phyloP scores from a whole-genome alignment of 2,797 vertebrate species.

The Eurystomus glaucurus region DNA sequence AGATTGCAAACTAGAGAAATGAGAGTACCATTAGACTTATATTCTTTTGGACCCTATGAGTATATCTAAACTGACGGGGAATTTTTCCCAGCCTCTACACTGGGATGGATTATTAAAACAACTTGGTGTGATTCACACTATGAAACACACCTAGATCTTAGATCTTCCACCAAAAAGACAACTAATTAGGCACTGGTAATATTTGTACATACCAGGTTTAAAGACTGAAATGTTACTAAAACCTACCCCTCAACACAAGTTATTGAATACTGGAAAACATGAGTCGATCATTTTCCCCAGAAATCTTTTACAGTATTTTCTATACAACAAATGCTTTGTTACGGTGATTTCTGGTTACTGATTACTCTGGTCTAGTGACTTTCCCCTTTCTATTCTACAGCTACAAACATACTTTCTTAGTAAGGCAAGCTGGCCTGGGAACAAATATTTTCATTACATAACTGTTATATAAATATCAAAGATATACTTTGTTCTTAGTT shows the following conservation, averaged over 20 bases:
- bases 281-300: neutral
- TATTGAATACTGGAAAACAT: neutral
- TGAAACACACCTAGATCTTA: neutral
- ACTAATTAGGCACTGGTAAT: neutral
- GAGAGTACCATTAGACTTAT: neutral
- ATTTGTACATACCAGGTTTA: neutral
- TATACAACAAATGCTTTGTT: neutral
- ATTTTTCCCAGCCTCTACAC: neutral
- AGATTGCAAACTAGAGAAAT: neutral
- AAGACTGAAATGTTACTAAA: neutral
- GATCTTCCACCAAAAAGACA: accelerated
- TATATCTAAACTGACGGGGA: neutral
- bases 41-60: neutral
- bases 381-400: neutral
- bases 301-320: neutral
- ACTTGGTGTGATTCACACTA: neutral
- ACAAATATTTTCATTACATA: neutral
- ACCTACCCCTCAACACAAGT: neutral
- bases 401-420: neutral
- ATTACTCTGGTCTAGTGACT: neutral
- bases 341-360: neutral
- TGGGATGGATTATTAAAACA: neutral
- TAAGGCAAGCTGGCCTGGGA: neutral
- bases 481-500: neutral
- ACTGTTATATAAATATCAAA: neutral